phyloP scores from a whole-genome alignment of 2,113 vertebrate genomes.

The Nicator chloris region DNA sequence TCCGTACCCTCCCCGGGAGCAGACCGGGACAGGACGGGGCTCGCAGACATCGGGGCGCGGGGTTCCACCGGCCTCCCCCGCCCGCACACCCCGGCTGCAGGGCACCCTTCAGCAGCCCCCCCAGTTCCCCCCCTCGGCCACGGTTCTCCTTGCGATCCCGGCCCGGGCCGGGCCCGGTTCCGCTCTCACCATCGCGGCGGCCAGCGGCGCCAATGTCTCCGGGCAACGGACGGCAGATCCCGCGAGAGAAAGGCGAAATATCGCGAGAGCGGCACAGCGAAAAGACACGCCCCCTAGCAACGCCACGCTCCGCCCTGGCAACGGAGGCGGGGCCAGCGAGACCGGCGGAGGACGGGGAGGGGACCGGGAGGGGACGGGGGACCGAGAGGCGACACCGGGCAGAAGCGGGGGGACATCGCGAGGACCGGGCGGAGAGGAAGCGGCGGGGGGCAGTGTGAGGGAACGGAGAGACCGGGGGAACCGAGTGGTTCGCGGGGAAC shows the following conservation, averaged over 20 bases:
- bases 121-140: not conserved
- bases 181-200: conserved; percentile 7
- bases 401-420: not conserved
- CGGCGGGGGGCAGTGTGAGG: too few relatives aligned
- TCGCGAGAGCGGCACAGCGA: rapidly evolving
- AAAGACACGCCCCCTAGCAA: not conserved
- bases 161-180: not conserved
- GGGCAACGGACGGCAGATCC: not conserved
- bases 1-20: not conserved
- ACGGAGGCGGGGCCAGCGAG: not conserved
- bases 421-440: not conserved
- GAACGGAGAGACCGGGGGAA: not conserved
- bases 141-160: not conserved
- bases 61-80: not conserved
- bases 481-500: not conserved
- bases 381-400: not conserved
- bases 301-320: not conserved
- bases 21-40: too few relatives aligned
- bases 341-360: not conserved
- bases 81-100: not conserved
- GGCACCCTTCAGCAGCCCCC: not conserved
- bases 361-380: not conserved
- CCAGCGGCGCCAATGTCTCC: not conserved
- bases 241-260: not conserved
- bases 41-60: not conserved